Conservation (phyloP, 1,140 invertebrate species). For the Oryzaephilus surinamensis region DNA sequence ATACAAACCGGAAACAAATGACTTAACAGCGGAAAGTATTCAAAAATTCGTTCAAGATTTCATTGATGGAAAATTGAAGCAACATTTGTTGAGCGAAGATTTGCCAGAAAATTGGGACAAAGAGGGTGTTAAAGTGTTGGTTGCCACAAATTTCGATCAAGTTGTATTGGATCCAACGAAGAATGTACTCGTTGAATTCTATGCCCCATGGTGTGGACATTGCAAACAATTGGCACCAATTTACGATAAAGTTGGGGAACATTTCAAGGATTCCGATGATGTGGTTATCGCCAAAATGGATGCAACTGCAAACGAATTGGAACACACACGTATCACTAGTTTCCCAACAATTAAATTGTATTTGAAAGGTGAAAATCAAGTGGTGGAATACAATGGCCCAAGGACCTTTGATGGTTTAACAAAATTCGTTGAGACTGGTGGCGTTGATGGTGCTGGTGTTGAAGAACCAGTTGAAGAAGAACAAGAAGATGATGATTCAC, state of each 20-base stretch:
- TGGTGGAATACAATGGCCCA: constrained; percentile 90
- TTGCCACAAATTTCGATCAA: constrained; percentile 92
- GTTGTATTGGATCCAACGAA: constrained; percentile 83
- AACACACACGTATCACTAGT: constrained; percentile 85
- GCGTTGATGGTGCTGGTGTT: constrained; percentile 48
- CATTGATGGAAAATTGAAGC: constrained; percentile 86
- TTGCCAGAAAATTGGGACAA: constrained; percentile 97
- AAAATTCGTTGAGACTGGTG: constrained; percentile 83
- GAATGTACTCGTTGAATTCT: constrained; percentile 97
- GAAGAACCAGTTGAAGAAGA: constrained; percentile 47
- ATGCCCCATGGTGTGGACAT: constrained; percentile 95
- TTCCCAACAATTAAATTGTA: constrained; percentile 97
- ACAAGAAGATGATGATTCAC: constrained; percentile 53
- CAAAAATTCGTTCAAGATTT: constrained; percentile 78
- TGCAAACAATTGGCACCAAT: constrained; percentile 95
- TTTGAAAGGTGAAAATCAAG: constrained; percentile 85
- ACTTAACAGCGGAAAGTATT: constrained; percentile 67
- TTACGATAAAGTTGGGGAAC: constrained; percentile 73
- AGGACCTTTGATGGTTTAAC: constrained; percentile 86
- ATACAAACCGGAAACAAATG: constrained; percentile 80
- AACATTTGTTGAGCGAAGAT: constrained; percentile 87
- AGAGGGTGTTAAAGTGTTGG: constrained; percentile 85
- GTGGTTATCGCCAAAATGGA: constrained; percentile 98
- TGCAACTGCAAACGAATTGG: constrained; percentile 92
- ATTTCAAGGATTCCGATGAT: constrained; percentile 74